Conservation (phyloP, 2,797 vertebrate genomes). For the Melopsittacus undulatus region DNA sequence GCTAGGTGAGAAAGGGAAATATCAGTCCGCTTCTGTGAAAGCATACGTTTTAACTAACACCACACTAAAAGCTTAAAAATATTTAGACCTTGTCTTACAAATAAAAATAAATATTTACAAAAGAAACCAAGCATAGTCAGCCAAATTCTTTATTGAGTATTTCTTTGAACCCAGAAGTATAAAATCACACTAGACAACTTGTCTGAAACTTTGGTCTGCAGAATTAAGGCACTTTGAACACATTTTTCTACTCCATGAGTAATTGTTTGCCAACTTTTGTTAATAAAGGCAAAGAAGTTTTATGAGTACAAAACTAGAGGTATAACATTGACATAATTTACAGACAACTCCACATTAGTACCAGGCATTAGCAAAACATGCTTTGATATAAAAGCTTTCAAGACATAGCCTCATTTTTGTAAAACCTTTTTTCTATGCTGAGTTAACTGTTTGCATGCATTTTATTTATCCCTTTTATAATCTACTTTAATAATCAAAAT, state of each 20-base stretch:
- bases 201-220: slow-evolving; percentile 64
- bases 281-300: slow-evolving; percentile 65
- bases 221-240: slow-evolving; percentile 66
- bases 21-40: not conserved
- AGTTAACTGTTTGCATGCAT: slow-evolving; percentile 41
- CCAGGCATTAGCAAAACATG: slow-evolving; percentile 59
- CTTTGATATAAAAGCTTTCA: slow-evolving; percentile 61
- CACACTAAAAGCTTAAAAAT: not conserved
- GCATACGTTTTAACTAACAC: not conserved
- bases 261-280: slow-evolving; percentile 49
- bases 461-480: slow-evolving; percentile 17
- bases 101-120: not conserved
- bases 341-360: slow-evolving; percentile 64
- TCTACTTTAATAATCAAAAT: not conserved
- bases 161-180: slow-evolving; percentile 75
- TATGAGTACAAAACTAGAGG: slow-evolving; percentile 72
- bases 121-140: slow-evolving; percentile 52
- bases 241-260: slow-evolving; percentile 36
- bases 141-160: slow-evolving; percentile 79
- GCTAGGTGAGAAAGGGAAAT: not conserved
- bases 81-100: not conserved
- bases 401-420: slow-evolving; percentile 48
- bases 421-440: slow-evolving; percentile 25
- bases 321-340: slow-evolving; percentile 76
- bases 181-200: slow-evolving; percentile 59